Conservation (phyloP, 2,797 vertebrate genomes). For the Diplodus puntazzo region DNA sequence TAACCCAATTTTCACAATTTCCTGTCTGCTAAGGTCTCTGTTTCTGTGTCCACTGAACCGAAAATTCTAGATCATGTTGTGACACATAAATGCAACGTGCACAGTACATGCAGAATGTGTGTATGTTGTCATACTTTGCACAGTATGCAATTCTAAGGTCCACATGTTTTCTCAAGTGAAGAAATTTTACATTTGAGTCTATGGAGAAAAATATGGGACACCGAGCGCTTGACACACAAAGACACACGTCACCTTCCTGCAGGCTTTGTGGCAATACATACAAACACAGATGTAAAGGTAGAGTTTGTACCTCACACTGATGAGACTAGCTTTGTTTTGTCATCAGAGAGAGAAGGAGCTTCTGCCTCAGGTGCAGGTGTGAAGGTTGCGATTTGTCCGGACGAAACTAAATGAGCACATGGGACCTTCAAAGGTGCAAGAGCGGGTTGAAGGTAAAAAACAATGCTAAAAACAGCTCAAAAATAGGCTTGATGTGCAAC, state of each 20-base stretch:
- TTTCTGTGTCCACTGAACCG: not conserved
- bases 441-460: not conserved
- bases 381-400: constrained; percentile 4
- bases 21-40: not conserved
- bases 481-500: not conserved
- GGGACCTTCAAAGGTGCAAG: not conserved
- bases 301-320: not conserved
- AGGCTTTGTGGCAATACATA: not conserved
- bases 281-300: not conserved
- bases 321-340: not conserved
- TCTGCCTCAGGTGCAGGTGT: not conserved
- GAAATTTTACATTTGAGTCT: not conserved
- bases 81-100: not conserved
- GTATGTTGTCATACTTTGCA: not conserved
- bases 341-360: not conserved
- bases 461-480: not conserved
- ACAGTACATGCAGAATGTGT: too few species aligned
- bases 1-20: not conserved
- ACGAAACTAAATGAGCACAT: constrained; percentile 4
- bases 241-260: not conserved
- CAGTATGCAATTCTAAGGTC: too few species aligned
- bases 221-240: not conserved
- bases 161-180: not conserved
- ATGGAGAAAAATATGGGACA: not conserved
- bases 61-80: not conserved